Evolutionary conservation across 64 coral and sea anemone genomes (phyloP).

Genomic region (Pocillopora damicornis): DNA sequence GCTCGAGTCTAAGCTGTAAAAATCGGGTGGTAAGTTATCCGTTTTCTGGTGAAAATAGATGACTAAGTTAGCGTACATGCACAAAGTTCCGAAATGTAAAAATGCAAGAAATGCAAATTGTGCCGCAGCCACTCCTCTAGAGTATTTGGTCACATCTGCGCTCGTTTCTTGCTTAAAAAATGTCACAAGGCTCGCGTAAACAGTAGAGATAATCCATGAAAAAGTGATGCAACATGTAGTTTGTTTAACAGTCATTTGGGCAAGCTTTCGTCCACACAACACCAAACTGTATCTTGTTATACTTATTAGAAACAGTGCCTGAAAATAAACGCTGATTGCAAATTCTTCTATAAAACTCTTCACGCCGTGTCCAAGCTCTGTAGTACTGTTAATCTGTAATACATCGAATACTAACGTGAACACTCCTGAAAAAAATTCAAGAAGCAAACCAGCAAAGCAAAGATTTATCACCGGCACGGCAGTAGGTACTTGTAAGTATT

Average conservation of each 20-base stretch:
- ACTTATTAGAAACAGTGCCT: slow-evolving; percentile 16
- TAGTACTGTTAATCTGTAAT: slow-evolving; percentile 4
- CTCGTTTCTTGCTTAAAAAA: not conserved
- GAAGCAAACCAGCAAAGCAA: slow-evolving; percentile 12
- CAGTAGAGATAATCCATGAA: slow-evolving; percentile 30
- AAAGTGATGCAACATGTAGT: not conserved
- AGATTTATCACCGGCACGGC: slow-evolving; percentile 36
- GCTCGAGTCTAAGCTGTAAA: slow-evolving; percentile 57
- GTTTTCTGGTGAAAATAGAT: slow-evolving; percentile 44
- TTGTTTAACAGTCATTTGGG: slow-evolving; percentile 8
- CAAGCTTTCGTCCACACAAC: not conserved
- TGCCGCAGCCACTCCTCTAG: slow-evolving; percentile 24
- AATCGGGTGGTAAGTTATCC: slow-evolving; percentile 41
- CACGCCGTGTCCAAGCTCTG: not conserved
- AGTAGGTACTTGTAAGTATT: slow-evolving; percentile 40
- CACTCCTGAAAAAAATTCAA: slow-evolving; percentile 26
- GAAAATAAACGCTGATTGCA: slow-evolving; percentile 25
- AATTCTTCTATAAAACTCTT: slow-evolving; percentile 15
- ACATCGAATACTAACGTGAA: slow-evolving; percentile 5
- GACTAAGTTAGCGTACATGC: slow-evolving; percentile 17
- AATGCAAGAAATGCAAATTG: slow-evolving; percentile 51
- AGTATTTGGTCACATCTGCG: not conserved
- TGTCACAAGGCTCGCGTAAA: slow-evolving; percentile 24
- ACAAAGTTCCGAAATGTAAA: slow-evolving; percentile 6
- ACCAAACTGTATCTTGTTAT: slow-evolving; percentile 16